Evolutionary conservation across 2,888 invertebrate species (phyloP).

Genomic region (Pterostichus madidus): DNA sequence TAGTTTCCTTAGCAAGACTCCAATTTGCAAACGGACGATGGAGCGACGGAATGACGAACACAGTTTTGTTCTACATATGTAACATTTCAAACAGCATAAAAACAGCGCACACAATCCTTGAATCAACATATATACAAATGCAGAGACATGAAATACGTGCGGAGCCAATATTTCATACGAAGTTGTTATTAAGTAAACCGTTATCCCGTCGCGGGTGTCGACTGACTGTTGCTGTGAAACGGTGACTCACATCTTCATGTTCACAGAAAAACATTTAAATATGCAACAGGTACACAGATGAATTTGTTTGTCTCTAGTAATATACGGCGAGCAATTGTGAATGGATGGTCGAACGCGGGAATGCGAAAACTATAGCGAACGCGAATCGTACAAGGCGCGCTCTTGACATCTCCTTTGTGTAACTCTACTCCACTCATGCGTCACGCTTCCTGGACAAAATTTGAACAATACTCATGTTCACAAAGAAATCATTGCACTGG

Average conservation of each 20-base stretch:
- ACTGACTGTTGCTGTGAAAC: conserved; percentile 5
- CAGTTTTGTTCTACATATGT: conserved; percentile 21
- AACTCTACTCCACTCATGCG: conserved; percentile 40
- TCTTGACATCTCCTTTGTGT: conserved; percentile 45
- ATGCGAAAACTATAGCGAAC: conserved; percentile 19
- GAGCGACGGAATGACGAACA: conserved; percentile 22
- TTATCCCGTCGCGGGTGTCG: not conserved
- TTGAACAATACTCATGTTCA: conserved; percentile 47
- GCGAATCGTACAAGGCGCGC: not conserved
- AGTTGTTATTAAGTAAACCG: conserved; percentile 18
- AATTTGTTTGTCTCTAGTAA: conserved; percentile 27
- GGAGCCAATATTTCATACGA: conserved; percentile 37
- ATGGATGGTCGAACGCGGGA: not conserved
- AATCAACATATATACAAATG: conserved; percentile 29
- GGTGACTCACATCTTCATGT: conserved; percentile 16
- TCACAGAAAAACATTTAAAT: conserved; percentile 44
- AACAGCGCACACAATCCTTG: conserved; percentile 33
- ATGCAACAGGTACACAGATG: conserved; percentile 49
- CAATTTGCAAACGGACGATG: conserved; percentile 2
- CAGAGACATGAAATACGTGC: conserved; percentile 18
- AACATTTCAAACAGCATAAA: conserved; percentile 30
- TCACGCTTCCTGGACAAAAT: conserved; percentile 44
- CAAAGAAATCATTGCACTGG: conserved; percentile 60
- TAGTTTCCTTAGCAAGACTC: conserved; percentile 25
- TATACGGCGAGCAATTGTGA: not conserved